Conservation (phyloP, 2,888 invertebrate species). For the Bibio marci region DNA sequence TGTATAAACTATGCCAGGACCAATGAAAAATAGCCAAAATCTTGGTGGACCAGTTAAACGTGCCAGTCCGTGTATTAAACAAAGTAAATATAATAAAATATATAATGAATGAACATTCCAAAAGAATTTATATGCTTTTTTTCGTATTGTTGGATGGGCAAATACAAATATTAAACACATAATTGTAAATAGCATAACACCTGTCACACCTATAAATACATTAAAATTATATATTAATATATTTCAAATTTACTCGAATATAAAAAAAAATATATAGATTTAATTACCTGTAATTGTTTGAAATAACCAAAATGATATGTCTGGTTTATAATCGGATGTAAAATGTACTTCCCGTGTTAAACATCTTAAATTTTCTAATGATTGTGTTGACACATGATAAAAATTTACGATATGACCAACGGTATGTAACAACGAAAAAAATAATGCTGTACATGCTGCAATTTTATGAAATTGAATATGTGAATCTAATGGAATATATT, state of each 20-base stretch:
- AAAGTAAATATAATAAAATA: constrained; percentile 67
- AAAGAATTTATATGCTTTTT: constrained; percentile 88
- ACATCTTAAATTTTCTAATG: constrained; percentile 78
- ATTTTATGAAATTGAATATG: constrained; percentile 97
- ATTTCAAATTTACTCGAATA: constrained; percentile 3
- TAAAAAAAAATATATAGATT: constrained; percentile 6
- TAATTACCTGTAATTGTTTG: constrained; percentile 74
- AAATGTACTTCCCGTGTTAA: constrained; percentile 88
- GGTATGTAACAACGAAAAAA: constrained; percentile 83
- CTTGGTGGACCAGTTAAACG: constrained; percentile 78
- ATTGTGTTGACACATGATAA: constrained; percentile 93
- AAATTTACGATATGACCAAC: constrained; percentile 94
- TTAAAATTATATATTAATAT: not conserved
- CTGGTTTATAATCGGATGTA: constrained; percentile 83
- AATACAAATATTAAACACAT: constrained; percentile 96
- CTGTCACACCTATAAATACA: constrained; percentile 54
- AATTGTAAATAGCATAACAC: constrained; percentile 71
- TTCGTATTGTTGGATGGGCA: constrained; percentile 81
- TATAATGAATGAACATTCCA: constrained; percentile 89
- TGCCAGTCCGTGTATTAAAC: constrained; percentile 79
- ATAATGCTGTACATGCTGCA: constrained; percentile 83
- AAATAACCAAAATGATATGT: constrained; percentile 90
- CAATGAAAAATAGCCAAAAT: constrained; percentile 89
- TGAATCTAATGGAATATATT: constrained; percentile 85
- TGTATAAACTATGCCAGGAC: constrained; percentile 76